These are phyloP conservation scores for Acridotheres tristis DNA, from an alignment of 2,797 vertebrate species.

Conservation along the genomic window DNA sequence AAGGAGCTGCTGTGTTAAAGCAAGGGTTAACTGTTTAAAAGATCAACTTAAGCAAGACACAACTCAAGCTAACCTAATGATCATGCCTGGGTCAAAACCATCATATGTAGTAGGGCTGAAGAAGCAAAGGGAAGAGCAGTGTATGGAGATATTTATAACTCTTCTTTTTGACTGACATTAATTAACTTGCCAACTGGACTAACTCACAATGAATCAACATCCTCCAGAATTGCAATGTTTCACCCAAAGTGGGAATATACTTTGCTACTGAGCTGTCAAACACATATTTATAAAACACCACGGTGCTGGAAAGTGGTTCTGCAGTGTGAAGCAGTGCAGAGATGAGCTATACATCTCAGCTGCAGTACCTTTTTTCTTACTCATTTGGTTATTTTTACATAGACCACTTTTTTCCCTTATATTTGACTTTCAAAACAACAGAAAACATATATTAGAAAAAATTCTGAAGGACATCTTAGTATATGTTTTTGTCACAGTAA, in stretches of 20 bases:
- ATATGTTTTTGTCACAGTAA: not conserved
- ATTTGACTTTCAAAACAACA: not conserved
- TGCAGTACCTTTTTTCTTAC: not conserved
- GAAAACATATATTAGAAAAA: not conserved
- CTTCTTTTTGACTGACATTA: not conserved
- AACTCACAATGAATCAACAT: constrained; percentile 16
- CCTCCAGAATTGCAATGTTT: not conserved
- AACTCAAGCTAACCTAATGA: not conserved
- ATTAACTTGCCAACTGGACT: constrained; percentile 31
- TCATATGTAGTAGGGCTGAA: not conserved
- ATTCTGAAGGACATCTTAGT: not conserved
- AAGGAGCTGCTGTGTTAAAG: not conserved
- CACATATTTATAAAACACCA: not conserved
- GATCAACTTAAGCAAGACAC: not conserved
- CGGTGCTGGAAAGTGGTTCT: not conserved
- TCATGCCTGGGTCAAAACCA: not conserved
- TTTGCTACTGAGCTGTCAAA: constrained; percentile 6
- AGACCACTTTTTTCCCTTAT: not conserved
- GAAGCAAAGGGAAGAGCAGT: not conserved
- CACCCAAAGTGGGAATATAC: not conserved
- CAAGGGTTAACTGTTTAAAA: not conserved
- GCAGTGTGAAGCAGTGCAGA: not conserved
- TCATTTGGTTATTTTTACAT: not conserved
- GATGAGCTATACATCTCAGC: not conserved
- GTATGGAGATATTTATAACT: not conserved